phyloP scores from a whole-genome alignment of 2,797 vertebrate species.

The Poecilia picta region DNA sequence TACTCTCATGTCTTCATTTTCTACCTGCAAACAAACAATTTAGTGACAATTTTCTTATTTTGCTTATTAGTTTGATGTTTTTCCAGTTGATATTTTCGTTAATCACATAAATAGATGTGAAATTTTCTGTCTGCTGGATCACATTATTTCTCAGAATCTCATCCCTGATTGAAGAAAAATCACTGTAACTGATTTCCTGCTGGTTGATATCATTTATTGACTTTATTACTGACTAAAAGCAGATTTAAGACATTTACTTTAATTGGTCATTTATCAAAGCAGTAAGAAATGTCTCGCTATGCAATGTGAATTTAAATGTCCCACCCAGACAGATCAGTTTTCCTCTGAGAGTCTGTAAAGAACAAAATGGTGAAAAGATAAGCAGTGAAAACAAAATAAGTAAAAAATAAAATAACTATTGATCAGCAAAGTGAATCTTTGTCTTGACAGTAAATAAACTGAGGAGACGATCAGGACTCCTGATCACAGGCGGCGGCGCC shows the following conservation, averaged over 20 bases:
- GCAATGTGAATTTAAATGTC: not conserved
- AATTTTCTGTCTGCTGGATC: no score
- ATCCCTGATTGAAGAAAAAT: no score
- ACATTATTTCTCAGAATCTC: no score
- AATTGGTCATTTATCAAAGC: not conserved
- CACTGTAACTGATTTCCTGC: not conserved
- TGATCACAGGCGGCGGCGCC: conserved; percentile 60
- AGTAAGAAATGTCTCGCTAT: not conserved
- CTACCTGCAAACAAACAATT: not conserved
- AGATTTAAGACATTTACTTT: not conserved
- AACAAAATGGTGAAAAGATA: not conserved
- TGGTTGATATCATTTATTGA: not conserved
- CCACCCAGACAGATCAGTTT: not conserved
- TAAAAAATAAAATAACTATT: not conserved
- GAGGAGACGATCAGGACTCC: not conserved
- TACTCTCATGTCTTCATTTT: not conserved
- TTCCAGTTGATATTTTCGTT: no score
- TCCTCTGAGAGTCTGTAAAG: not conserved
- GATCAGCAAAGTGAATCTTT: not conserved
- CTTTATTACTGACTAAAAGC: not conserved
- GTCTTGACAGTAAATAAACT: not conserved
- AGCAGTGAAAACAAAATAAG: not conserved
- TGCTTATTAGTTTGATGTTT: no score
- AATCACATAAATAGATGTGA: no score
- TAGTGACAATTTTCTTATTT: not conserved